Base-by-base conservation (phyloP, 2,888 invertebrate genomes). In the Archips xylosteana region DNA sequence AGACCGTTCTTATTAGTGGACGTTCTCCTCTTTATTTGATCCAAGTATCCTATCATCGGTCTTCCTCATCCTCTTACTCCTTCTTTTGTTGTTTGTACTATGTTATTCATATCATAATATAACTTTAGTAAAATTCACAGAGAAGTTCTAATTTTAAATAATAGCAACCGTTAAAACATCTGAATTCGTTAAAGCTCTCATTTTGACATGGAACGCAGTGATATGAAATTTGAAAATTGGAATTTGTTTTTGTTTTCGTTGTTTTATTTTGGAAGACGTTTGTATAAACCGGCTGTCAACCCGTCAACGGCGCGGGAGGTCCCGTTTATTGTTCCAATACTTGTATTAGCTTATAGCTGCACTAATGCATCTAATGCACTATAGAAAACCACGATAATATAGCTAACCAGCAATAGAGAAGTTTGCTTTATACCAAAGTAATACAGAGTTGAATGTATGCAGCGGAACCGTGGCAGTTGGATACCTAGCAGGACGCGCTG, bases 331-430 rank as follows among this genome's bases (percentile, higher is more conserved):
- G 85, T 85, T 80, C 83, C 83, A 80, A 80, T 80, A 79, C 81
- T 79, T 78, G 81, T 81, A 80, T 79, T 80, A 79, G 77, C 76
- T 80, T 75, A 82, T 82, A 79, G 81, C 81, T 82, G 85, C 88
- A 87, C 85, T 86, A 89, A 88, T 88, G 87, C 85, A 82, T 76
- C 71, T 71, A 76, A 73, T 76, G 68, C 80, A 82, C 83, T 83
- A 23, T 8, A 12, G 57, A 57, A 3, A 32, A n/a, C 32, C 32
- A 57, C 6, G 57, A 0, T 12, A 57, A 54, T 54, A 54, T 2
- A 57, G 3, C 57, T 4, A 9, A 12, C 4, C 12, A 57, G 57
- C 57, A 10, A 57, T 12, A 12, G 32, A 10, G 57, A 57, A 23
- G 12, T 57, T 32, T 15, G 57, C 57, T 32, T 12, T 57, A 57